Percentiles rank a stretch among this genome's conserved stretches.
Conservation (phyloP, 2,888 invertebrate genomes). For the Hylaea fasciaria region DNA sequence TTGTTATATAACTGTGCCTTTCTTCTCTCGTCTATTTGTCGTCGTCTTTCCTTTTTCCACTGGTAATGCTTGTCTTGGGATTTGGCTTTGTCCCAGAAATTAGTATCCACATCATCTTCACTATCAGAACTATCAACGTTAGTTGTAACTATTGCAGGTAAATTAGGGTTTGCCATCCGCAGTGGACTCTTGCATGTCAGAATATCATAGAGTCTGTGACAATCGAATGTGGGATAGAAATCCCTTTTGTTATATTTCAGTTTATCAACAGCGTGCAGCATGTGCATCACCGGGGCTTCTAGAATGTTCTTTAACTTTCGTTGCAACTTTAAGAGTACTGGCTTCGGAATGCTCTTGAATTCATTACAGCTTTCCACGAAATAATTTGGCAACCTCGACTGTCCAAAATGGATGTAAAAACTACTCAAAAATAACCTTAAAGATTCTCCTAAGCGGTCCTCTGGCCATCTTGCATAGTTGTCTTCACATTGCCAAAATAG, state of each 20-base stretch:
- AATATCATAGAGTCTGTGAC: conserved; percentile 84
- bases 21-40: conserved; percentile 70
- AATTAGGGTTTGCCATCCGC: conserved; percentile 75
- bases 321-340: conserved; percentile 87
- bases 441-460: conserved; percentile 89
- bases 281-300: conserved; percentile 89
- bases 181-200: conserved; percentile 84
- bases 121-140: conserved; percentile 67
- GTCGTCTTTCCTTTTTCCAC: conserved; percentile 73
- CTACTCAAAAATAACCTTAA: conserved; percentile 86
- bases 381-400: conserved; percentile 88
- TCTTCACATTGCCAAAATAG: conserved; percentile 92
- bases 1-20: conserved; percentile 59
- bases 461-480: conserved; percentile 89
- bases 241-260: conserved; percentile 85
- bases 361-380: conserved; percentile 90
- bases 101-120: conserved; percentile 67
- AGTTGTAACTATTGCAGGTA: conserved; percentile 55
- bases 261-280: conserved; percentile 88
- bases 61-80: conserved; percentile 80
- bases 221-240: conserved; percentile 88
- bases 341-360: conserved; percentile 88
- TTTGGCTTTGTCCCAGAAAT: conserved; percentile 81
- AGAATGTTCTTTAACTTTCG: conserved; percentile 87
- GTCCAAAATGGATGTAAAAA: conserved; percentile 86